Conservation (phyloP, 2,113 vertebrate species). For the Loxodonta africana region DNA sequence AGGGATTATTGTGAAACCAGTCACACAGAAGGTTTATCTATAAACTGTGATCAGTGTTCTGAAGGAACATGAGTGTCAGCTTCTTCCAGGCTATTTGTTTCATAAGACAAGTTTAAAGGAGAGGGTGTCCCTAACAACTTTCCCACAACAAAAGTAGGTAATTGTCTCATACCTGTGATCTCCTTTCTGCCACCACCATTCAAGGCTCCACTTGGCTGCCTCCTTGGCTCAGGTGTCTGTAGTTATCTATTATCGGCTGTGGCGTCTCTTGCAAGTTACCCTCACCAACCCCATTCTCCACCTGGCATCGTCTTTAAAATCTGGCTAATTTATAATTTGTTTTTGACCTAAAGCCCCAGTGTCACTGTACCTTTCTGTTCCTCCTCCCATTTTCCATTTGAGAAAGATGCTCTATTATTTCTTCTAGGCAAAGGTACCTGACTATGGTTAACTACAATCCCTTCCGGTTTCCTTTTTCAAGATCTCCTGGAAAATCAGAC, state of each 20-base stretch:
- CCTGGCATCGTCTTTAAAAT: not conserved
- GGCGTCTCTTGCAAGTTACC: not conserved
- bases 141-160: not conserved
- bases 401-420: not conserved
- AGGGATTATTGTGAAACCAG: not conserved
- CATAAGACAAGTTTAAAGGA: not conserved
- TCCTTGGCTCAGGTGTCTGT: not conserved
- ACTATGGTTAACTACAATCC: not conserved
- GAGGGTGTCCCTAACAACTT: not conserved
- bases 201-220: not conserved
- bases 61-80: not conserved
- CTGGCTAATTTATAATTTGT: not conserved
- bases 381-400: constrained; percentile 18
- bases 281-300: not conserved
- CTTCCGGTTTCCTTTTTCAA: not conserved
- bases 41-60: not conserved
- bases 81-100: not conserved
- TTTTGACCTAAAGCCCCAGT: not conserved
- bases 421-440: not conserved
- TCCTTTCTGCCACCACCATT: not conserved
- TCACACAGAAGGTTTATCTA: not conserved
- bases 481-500: not conserved
- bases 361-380: not conserved
- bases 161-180: not conserved
- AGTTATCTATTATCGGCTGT: not conserved